Base-by-base conservation (phyloP, 1,140 invertebrate species). In the Steinernema khuongi region DNA sequence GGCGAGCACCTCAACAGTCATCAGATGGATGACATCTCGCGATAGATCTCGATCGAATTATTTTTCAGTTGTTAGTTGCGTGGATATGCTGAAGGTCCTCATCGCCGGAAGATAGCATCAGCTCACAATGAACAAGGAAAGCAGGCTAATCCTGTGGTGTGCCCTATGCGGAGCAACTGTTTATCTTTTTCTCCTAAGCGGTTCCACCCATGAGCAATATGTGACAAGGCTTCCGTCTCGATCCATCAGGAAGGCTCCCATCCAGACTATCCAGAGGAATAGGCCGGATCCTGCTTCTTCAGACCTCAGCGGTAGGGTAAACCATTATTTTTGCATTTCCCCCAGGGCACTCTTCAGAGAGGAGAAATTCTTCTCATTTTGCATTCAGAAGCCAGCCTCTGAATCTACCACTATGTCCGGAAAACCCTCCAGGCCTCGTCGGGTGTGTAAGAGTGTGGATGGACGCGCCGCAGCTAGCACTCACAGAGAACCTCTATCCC, bases 401-500 rank as follows among this genome's bases (percentile, higher is more conserved):
- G 4, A n/a, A 14, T 11, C 4, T 60, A 4, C 4, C 11, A 18
- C 19, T 70, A 7, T 75, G 74, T 71, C 68, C 68, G 28, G 67
- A 44, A 22, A 75, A 68, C 32, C 74, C 74, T 18, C 74, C 74
- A n/a, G 67, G 50, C 33, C 41, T 75, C 28, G 75, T 77, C 41
- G 75, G 75, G 1, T 67, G 67, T 0, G 83, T 85, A 26, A 74
- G 74, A 19, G 83, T 85, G 0, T 85, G 77, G 75, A 67, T 85
- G 44, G 83, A 84, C 71, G 68, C 29, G 1, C 83, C 83, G 17
- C 44, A 68, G 28, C 73, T 80, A 14, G 32, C 73, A 19, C 36
- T 76, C 41, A 32, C 85, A 1, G 75, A 77, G 30, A 74, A 79
- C 33, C 69, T 84, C 22, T 84, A 84, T 73, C 74, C 82, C 4